Evolutionary conservation across 2,113 vertebrate species (phyloP), one percentile per base, ranked within the genome.

Genomic region (Chaetura pelagica): DNA sequence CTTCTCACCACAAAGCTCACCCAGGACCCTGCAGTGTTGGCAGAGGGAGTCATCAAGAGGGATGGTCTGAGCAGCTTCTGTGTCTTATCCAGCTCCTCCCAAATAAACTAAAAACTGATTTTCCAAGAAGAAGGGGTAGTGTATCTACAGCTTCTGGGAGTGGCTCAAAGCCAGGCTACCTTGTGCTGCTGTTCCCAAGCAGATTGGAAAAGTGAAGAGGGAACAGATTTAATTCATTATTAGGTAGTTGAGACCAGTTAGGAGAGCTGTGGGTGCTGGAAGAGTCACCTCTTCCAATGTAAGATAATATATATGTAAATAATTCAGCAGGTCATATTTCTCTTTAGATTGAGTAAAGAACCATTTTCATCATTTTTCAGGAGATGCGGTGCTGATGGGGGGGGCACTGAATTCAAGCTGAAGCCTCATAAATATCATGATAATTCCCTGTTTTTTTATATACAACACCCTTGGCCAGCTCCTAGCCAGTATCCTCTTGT

Each of bases 171-270:
- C 26, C 30, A 29, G 27, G 18, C 30, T 24, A 1, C 63, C 34
- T 59, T 35, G 38, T 10, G 26, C 83, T 81, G 59, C 73, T 67
- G 11, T 54, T 48, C 6, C n/a, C n/a, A 55, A 52, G 74, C 20
- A 38, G 34, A 7, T 58, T 68, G 51, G 12, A 30, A 46, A 77
- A 58, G 35, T 0, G 3, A 59, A 75, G 15, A 12, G 32, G 44
- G 5, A 42, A 6, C 40, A 54, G 14, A 11, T 7, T 49, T 8
- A 4, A 14, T 6, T 42, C 46, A 44, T 66, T 19, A 34, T 86
- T 15, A 38, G 0, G 0, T 69, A 44, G 12, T 14, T 55, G 55
- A 69, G 59, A 29, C 64, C 3, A 15, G 52, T 52, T 19, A 40
- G 46, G 55, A 87, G 64, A 69, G 38, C 26, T 4, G 4, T 15